Percentiles rank a stretch among this genome's conserved stretches.
phyloP scores from a whole-genome alignment of 2,888 invertebrate species.

The Megalurothrips usitatus region DNA sequence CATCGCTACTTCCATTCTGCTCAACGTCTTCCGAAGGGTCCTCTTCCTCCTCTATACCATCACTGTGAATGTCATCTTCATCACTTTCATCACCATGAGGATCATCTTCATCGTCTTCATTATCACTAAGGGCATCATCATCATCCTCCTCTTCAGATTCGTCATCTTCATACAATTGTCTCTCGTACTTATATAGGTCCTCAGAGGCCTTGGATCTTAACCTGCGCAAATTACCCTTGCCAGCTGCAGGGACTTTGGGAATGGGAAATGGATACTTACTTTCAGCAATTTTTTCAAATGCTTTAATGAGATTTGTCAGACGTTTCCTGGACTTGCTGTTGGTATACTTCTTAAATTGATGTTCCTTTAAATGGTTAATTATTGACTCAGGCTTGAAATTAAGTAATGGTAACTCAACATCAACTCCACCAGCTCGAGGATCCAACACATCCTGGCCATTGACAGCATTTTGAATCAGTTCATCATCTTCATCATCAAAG shows the following conservation, averaged over 20 bases:
- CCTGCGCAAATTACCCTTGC: conserved; percentile 34
- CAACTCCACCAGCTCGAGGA: conserved; percentile 75
- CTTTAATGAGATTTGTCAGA: conserved; percentile 34
- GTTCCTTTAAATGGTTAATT: conserved; percentile 45
- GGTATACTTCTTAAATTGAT: conserved; percentile 37
- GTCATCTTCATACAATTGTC: not conserved
- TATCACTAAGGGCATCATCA: conserved; percentile 28
- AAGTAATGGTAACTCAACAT: conserved; percentile 66
- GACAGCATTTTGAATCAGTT: conserved; percentile 32
- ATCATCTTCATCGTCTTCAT: not conserved
- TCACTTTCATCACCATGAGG: not conserved
- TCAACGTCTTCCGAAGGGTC: not conserved
- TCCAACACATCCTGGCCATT: conserved; percentile 50
- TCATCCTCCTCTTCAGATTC: conserved; percentile 5
- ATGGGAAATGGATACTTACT: conserved; percentile 66
- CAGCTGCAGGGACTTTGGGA: conserved; percentile 51
- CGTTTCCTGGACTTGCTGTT: conserved; percentile 36
- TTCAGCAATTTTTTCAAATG: conserved; percentile 54
- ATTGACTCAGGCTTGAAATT: conserved; percentile 59
- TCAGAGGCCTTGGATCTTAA: conserved; percentile 35
- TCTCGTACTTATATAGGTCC: conserved; percentile 31
- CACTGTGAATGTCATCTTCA: not conserved
- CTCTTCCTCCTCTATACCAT: not conserved
- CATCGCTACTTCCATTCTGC: not conserved
- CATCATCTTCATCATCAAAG: conserved; percentile 46